Percentiles rank a stretch among this genome's conserved stretches.
These are phyloP conservation scores for Gila robusta DNA, from an alignment of 2,797 vertebrate species.

Conservation along the genomic window DNA sequence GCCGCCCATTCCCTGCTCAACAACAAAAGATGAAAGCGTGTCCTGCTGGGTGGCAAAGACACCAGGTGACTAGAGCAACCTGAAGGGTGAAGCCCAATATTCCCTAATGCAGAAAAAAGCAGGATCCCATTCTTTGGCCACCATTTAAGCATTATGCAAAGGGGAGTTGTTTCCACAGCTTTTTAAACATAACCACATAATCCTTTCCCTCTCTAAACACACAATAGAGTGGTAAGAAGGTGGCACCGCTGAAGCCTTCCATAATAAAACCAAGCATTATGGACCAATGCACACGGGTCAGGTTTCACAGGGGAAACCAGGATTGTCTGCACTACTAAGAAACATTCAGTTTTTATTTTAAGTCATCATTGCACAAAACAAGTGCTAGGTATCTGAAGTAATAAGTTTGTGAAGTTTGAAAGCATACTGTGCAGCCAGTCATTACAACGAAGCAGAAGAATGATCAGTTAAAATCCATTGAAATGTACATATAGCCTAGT, in stretches of 20 bases:
- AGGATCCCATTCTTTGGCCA: slow-evolving; percentile 71
- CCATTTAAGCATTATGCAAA: slow-evolving; percentile 68
- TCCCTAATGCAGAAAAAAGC: slow-evolving; percentile 69
- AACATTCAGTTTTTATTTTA: slow-evolving; percentile 42
- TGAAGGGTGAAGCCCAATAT: slow-evolving; percentile 71
- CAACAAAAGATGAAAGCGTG: slow-evolving; percentile 81
- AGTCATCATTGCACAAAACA: neutral
- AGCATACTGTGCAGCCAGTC: neutral
- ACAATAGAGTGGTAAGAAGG: slow-evolving; percentile 76
- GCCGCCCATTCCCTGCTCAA: slow-evolving; percentile 70
- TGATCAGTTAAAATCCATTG: neutral
- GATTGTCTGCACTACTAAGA: slow-evolving; percentile 48
- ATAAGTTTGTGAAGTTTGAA: neutral
- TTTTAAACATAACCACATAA: slow-evolving; percentile 77
- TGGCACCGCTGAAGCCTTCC: slow-evolving; percentile 71
- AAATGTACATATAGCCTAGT: neutral
- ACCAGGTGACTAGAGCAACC: slow-evolving; percentile 82
- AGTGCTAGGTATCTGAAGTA: neutral
- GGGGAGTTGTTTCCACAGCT: slow-evolving; percentile 67
- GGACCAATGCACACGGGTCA: slow-evolving; percentile 68
- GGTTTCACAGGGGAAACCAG: slow-evolving; percentile 71
- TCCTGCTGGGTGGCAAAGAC: slow-evolving; percentile 76
- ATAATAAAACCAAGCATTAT: slow-evolving; percentile 68
- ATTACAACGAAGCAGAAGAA: neutral
- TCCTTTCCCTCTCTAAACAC: slow-evolving; percentile 71